A percentile compares a stretch with the other conserved stretches of the same genome.
Conservation (phyloP, 2,888 invertebrate species). For the Scaptomyza flava region DNA sequence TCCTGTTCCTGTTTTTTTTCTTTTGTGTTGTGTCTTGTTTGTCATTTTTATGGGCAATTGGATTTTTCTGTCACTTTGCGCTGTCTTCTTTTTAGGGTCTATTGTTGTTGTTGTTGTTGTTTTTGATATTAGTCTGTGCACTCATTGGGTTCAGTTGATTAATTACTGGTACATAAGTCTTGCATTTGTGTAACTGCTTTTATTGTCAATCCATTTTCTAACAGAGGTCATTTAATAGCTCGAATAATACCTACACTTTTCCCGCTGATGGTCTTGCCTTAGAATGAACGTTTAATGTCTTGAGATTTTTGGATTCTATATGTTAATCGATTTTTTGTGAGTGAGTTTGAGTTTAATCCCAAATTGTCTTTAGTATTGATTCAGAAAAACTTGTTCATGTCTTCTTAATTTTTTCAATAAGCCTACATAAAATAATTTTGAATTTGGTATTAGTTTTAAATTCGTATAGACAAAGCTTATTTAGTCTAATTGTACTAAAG, state of each 20-base stretch:
- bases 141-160: constrained; percentile 51
- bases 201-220: constrained; percentile 17
- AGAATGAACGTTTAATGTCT: not conserved
- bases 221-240: constrained; percentile 43
- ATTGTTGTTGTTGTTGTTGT: constrained; percentile 3
- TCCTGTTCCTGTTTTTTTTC: constrained; percentile 19
- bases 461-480: no score
- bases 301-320: constrained; percentile 27
- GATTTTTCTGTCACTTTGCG: constrained; percentile 37
- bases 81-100: constrained; percentile 34
- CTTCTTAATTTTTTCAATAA: not conserved
- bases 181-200: constrained; percentile 47
- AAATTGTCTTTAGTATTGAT: not conserved
- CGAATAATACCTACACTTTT: constrained; percentile 41
- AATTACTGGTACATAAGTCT: constrained; percentile 54
- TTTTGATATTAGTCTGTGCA: constrained; percentile 17
- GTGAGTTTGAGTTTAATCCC: constrained; percentile 12
- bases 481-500: no score
- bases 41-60: constrained; percentile 59
- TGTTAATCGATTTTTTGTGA: constrained; percentile 47
- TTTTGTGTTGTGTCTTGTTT: constrained; percentile 32
- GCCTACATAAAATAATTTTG: not conserved
- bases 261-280: not conserved
- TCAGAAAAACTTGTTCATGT: not conserved
- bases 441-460: not conserved